Evolutionary conservation across 2,113 vertebrate genomes (phyloP), one percentile per base, ranked within the genome.

Genomic region (Calypte anna): DNA sequence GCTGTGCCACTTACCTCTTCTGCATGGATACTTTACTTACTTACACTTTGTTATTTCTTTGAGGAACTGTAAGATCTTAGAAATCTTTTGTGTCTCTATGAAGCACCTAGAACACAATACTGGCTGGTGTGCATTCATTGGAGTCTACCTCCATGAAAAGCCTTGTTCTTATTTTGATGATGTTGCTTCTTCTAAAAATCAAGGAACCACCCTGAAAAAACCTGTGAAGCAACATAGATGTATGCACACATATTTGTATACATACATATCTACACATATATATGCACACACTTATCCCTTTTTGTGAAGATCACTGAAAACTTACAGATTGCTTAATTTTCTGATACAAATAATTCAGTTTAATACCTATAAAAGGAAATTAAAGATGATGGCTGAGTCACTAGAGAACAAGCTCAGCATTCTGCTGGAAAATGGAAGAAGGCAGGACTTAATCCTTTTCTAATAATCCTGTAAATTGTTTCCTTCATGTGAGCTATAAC

Each of bases 351-450:
- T 79, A 92, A 68, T 84, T 91, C 61, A 40, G 20, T 72, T 81
- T 54, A 78, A 31, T 40, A 78, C 6, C 33, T 78, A 51, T 9
- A 67, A 59, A 75, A 78, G 44, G 48, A 75, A 70, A 91, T 14
- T 7, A 84, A 87, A 79, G 12, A 70, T 73, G 58, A 68, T 18
- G 31, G 16, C 15, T 7, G 0, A 75, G 21, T 48, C 50, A 79
- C 20, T 21, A 61, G 74, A 78, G 78, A 86, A 91, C 10, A 30
- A 88, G 33, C 28, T 90, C 44, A 54, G 79, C 7, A 64, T 72
- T 87, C 50, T 76, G 17, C n/a, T 75, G 54, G 58, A 75, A 89
- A 90, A 91, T 15, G n/a, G 77, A 74, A 89, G 43, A 55, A 75
- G 36, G 24, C 58, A 85, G 51, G 16, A 75, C 21, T 89, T 63